A percentile compares a stretch with the other conserved stretches of the same genome.
phyloP scores from a whole-genome alignment of 2,888 invertebrate genomes.

The Drosophila testacea region DNA sequence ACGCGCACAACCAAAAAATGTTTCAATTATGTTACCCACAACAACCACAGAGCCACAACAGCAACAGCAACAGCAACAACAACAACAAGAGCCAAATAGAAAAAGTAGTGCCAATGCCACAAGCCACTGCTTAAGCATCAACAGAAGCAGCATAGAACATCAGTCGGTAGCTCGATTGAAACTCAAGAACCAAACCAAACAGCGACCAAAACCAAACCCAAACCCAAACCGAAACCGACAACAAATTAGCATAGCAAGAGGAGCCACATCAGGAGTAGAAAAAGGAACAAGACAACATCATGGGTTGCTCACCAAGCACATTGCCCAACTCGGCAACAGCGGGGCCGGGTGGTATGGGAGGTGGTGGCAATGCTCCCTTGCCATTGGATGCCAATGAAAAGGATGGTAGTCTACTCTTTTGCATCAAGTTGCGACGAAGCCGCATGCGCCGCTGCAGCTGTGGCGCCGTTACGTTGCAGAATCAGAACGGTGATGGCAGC shows the following conservation, averaged over 20 bases:
- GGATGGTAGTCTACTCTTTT: conserved; percentile 83
- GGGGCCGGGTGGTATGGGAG: conserved; percentile 32
- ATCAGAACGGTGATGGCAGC: conserved; percentile 81
- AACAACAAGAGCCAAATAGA: conserved; percentile 40
- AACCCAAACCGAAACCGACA: conserved; percentile 59
- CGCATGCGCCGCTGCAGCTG: conserved; percentile 80
- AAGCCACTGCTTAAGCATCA: conserved; percentile 48
- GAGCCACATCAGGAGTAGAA: conserved; percentile 11
- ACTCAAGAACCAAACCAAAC: conserved; percentile 57
- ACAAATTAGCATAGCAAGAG: conserved; percentile 68
- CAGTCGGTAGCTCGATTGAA: conserved; percentile 38
- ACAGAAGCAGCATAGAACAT: conserved; percentile 12
- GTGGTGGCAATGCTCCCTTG: conserved; percentile 44
- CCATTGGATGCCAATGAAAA: conserved; percentile 76
- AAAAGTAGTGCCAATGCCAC: conserved; percentile 34
- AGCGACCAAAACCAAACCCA: conserved; percentile 56
- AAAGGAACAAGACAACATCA: conserved; percentile 49
- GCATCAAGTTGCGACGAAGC: conserved; percentile 82
- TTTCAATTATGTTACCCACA: conserved; percentile 74
- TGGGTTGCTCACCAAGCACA: conserved; percentile 81
- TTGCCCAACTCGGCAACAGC: conserved; percentile 59
- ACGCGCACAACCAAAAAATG: conserved; percentile 63
- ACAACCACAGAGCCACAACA: conserved; percentile 42
- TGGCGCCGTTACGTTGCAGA: conserved; percentile 73
- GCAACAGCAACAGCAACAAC: conserved; percentile 33